Conservation (phyloP, 2,888 invertebrate species). For the Alloscopus bannaensis region DNA sequence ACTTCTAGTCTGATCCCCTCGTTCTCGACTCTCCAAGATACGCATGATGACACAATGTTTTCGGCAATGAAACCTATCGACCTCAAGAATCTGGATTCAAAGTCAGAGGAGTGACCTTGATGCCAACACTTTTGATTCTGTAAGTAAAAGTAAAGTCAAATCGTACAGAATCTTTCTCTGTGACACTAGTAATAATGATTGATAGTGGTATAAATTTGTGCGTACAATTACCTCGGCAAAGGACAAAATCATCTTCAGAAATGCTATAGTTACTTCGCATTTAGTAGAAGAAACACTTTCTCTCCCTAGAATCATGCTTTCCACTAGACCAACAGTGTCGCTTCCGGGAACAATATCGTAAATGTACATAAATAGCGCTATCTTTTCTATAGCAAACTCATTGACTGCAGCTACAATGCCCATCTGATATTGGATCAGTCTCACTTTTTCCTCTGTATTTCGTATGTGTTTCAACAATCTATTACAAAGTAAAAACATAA, state of each 20-base stretch:
- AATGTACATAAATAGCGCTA: constrained; percentile 45
- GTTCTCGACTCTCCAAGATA: constrained; percentile 62
- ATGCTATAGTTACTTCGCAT: constrained; percentile 61
- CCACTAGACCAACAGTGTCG: constrained; percentile 45
- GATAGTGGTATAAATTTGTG: too few species aligned
- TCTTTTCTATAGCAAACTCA: constrained; percentile 21
- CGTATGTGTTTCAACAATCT: constrained; percentile 56
- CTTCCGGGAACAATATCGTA: constrained; percentile 44
- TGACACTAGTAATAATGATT: too few species aligned
- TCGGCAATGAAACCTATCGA: constrained; percentile 62
- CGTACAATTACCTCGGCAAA: constrained; percentile 47
- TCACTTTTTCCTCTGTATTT: constrained; percentile 33
- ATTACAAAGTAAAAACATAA: constrained; percentile 11
- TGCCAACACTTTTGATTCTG: constrained; percentile 46
- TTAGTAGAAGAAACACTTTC: constrained; percentile 63
- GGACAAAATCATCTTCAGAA: constrained; percentile 49
- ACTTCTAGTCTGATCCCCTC: constrained; percentile 57
- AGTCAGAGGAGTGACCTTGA: constrained; percentile 24
- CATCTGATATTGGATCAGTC: constrained; percentile 54
- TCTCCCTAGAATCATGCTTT: constrained; percentile 65
- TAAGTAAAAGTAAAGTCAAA: constrained; percentile 3
- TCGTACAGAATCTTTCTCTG: too few species aligned
- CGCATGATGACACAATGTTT: constrained; percentile 65
- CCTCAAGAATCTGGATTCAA: constrained; percentile 36
- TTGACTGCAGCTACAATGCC: constrained; percentile 56